Evolutionary conservation across 2,113 vertebrate species (phyloP).

Genomic region (Thinocorus orbignyianus): DNA sequence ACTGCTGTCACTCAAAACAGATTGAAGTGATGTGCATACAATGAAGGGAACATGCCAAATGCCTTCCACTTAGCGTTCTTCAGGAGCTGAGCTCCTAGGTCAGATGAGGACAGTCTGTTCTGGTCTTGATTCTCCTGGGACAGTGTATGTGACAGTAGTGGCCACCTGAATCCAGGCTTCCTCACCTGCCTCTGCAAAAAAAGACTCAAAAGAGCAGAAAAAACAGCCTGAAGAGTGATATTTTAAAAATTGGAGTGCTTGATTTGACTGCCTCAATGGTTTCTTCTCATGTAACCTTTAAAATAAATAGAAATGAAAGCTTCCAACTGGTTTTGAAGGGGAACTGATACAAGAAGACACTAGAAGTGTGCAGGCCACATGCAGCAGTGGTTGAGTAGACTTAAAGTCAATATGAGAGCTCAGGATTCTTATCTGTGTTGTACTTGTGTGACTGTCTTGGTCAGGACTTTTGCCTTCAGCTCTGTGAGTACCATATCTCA

Average conservation of each 20-base stretch:
- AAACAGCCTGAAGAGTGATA: not conserved
- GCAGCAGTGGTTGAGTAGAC: not conserved
- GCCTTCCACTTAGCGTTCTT: not conserved
- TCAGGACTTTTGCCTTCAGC: not conserved
- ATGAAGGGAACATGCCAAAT: not conserved
- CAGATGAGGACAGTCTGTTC: not conserved
- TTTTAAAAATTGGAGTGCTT: not conserved
- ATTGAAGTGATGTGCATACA: fast-evolving
- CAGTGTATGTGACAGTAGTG: not conserved
- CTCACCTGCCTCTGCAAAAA: not conserved
- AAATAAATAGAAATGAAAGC: not conserved
- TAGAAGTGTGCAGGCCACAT: not conserved
- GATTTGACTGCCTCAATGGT: not conserved
- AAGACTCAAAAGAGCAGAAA: not conserved
- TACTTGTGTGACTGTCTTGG: not conserved
- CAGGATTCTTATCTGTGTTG: not conserved
- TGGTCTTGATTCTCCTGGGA: not conserved
- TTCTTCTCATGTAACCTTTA: not conserved
- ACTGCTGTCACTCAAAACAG: not conserved
- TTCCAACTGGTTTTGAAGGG: not conserved
- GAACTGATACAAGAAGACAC: not conserved
- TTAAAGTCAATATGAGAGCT: not conserved
- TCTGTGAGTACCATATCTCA: not conserved
- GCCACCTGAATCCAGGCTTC: not conserved
- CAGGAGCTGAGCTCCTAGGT: not conserved